Percentiles rank a stretch among this genome's conserved stretches.
Evolutionary conservation across 2,113 vertebrate species (phyloP).

Genomic region (Cephalopterus ornatus): DNA sequence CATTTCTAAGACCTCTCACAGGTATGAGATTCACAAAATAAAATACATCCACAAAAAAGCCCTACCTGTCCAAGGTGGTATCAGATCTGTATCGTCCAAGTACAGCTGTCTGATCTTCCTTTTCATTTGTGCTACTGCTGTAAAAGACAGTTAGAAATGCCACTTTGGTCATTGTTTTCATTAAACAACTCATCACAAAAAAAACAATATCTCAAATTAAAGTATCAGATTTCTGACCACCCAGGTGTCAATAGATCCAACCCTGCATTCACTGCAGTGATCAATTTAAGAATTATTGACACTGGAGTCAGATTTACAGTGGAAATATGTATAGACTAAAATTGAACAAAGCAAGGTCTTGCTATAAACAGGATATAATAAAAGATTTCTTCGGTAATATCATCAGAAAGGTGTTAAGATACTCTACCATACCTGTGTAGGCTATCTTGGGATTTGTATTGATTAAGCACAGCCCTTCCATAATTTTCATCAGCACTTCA

Average conservation of each 20-base stretch:
- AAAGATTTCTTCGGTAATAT: neutral
- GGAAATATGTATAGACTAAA: neutral
- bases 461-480: constrained; percentile 72
- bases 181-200: neutral
- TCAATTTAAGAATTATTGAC: neutral
- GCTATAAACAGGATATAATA: neutral
- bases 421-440: constrained; percentile 71
- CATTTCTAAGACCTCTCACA: neutral
- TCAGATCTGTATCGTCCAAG: constrained; percentile 75
- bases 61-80: constrained; percentile 76
- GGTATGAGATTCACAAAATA: neutral
- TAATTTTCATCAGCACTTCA: constrained; percentile 87
- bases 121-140: constrained; percentile 46
- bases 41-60: neutral
- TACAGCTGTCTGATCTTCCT: constrained; percentile 57
- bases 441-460: constrained; percentile 76
- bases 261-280: neutral
- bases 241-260: neutral
- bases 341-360: neutral
- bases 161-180: neutral
- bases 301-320: neutral
- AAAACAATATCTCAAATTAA: neutral
- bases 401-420: neutral
- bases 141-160: neutral
- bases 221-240: neutral